Base-by-base conservation (phyloP, 1,140 invertebrate species). In the Potamilus streckersoni region DNA sequence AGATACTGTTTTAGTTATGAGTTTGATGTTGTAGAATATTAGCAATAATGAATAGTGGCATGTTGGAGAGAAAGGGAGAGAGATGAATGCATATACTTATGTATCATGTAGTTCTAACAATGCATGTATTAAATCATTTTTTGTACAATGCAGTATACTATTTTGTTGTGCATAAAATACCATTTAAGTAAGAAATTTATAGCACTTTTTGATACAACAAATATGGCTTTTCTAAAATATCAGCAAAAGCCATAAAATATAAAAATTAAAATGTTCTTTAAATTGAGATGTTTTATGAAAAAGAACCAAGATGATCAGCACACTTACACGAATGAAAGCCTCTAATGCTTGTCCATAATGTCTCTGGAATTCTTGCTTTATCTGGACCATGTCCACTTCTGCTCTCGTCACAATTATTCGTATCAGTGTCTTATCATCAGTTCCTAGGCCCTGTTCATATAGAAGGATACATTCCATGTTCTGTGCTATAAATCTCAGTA, bases 321-420 rank as follows among this genome's bases (percentile, higher is more conserved):
- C 64, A 82, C 83, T 80, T 76, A 89, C 88, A 76, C 85, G 83
- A 20, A 90, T 81, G 69, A 89, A 89, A 8, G 78, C 73, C 57
- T 85, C 88, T 70, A 90, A 73, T 14, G 82, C 69, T 69, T 89
- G 80, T 11, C 82, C 80, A 80, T 85, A 90, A 38, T 80, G 74
- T 20, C 80, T 86, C 77, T 92, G 87, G 81, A 91, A 92, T 62
- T 89, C 90, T 38, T 88, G 80, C 79, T 92, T 91, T 66, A 92
- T 92, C 80, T 92, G 90, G 49, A 86, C 89, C 91, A 92, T 90
- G 82, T 92, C 92, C 2, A 91, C 85, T 79, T 92, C 92, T 78
- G 88, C 87, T 58, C 89, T 74, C 1, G 89, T 88, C 16, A 92
- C 90, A 73, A 92, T 79, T 27, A 90, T 80, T 20, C 90, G 80